These are phyloP conservation scores for Lasioglossum albipes DNA, from an alignment of 1,140 invertebrate genomes.

Conservation along the genomic window DNA sequence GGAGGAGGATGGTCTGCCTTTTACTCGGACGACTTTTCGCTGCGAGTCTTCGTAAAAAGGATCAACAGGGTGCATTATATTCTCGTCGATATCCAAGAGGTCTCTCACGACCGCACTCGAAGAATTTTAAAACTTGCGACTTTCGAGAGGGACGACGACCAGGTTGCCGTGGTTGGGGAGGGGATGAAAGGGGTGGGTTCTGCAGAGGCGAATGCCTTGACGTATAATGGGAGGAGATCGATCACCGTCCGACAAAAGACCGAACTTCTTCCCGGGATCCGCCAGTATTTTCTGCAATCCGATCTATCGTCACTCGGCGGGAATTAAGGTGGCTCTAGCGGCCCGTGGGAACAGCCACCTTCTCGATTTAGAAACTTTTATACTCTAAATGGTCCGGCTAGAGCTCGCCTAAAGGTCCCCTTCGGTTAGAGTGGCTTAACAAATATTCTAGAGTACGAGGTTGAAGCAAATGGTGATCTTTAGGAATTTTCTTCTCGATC, in stretches of 20 bases:
- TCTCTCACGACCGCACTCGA: constrained; percentile 10
- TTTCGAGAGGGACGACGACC: constrained; percentile 12
- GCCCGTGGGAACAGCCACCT: neutral
- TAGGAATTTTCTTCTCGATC: too few relatives aligned
- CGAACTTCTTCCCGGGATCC: constrained; percentile 36
- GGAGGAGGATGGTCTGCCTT: constrained; percentile 7
- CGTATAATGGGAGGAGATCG: constrained; percentile 49
- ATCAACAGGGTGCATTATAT: constrained; percentile 56
- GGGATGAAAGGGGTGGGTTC: neutral
- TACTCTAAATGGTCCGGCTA: neutral
- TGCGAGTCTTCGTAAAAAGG: constrained; percentile 23
- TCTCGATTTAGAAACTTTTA: neutral
- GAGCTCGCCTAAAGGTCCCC: too few relatives aligned
- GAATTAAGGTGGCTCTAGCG: constrained; percentile 44
- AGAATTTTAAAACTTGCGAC: constrained; percentile 56
- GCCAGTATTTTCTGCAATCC: constrained; percentile 50
- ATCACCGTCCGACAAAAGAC: constrained; percentile 47
- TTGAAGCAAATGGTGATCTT: too few relatives aligned
- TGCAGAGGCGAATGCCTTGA: constrained; percentile 38
- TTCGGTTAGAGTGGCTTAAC: too few relatives aligned
- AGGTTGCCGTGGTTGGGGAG: too few relatives aligned
- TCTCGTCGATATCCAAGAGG: constrained; percentile 45
- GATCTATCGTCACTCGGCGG: constrained; percentile 52
- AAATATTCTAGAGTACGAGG: too few relatives aligned
- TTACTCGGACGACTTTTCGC: constrained; percentile 27